Evolutionary conservation across 2,888 invertebrate species (phyloP), one percentile per base, ranked within the genome.

Genomic region (Drosophila mercatorum): DNA sequence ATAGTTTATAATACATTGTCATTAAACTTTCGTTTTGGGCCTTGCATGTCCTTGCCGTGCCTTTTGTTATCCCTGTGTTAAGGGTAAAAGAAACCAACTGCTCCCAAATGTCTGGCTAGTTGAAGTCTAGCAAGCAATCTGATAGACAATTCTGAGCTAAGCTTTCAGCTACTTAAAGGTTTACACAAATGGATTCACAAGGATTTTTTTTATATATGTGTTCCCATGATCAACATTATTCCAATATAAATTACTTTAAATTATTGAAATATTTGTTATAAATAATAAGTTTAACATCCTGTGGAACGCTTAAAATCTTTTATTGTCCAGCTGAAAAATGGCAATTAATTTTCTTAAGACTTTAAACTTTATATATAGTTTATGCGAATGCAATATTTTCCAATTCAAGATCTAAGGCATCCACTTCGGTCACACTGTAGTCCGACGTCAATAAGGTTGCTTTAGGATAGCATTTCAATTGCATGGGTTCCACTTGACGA

Each of bases 1-100:
- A 62, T 55, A 68, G 71, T 80, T 72, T 55, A 78, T 78, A 75
- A 78, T 78, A 68, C 64, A 72, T 72, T 75, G 67, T 68, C 73
- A 80, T 79, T 79, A 73, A 80, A 77, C 74, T 83, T 75, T 69
- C 68, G 46, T 66, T 63, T 75, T 2, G 78, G 72, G 61, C 75
- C 68, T 60, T 67, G 66, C 72, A 72, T 74, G 63, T 71, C 72
- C 72, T 72, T 71, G 73, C 36, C 44, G 31, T 47, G 26, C 38
- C 65, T 34, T 58, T 70, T 70, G 67, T 69, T 73, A 71, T 83
- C 68, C 81, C 67, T 62, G 41, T 49, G 52, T 44, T 46, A 8
- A 26, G 36, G 34, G 10, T 52, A 62, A 72, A 44, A 38, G 56
- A 63, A 66, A 63, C 52, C 69, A 55, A 67, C 34, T 51, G 47